These are phyloP conservation scores for Gobio gobio DNA, from an alignment of 2,113 vertebrate species.

Conservation along the genomic window DNA sequence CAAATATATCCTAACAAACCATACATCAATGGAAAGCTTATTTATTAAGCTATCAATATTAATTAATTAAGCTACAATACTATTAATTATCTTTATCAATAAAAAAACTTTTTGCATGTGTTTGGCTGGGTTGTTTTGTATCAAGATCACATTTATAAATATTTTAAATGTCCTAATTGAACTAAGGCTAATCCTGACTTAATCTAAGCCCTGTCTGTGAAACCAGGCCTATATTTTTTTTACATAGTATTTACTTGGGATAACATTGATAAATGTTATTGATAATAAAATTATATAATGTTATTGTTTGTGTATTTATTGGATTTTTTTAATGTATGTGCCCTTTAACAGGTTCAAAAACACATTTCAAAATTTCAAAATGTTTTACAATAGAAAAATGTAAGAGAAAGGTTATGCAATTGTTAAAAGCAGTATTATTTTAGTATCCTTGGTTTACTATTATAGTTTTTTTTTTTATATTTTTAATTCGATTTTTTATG, in stretches of 20 bases:
- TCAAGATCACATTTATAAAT: too few species aligned
- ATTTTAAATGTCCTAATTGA: too few species aligned
- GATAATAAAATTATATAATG: not conserved
- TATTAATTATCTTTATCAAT: too few species aligned
- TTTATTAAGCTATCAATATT: too few species aligned
- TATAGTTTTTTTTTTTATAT: not conserved
- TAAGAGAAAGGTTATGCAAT: not conserved
- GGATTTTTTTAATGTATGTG: not conserved
- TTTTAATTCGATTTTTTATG: not conserved
- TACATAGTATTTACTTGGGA: not conserved
- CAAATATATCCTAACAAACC: too few species aligned
- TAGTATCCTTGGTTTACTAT: not conserved
- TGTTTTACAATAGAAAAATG: not conserved
- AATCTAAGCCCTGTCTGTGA: too few species aligned
- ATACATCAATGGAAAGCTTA: too few species aligned
- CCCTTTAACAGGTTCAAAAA: not conserved
- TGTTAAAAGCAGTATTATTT: not conserved
- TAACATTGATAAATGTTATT: not conserved
- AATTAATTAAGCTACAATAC: too few species aligned
- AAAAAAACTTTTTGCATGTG: too few species aligned
- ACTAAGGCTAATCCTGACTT: too few species aligned
- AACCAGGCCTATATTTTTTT: not conserved
- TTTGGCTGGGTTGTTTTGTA: too few species aligned
- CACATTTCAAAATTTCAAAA: not conserved
- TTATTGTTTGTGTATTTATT: not conserved